Evolutionary conservation across 2,113 vertebrate genomes (phyloP).

Genomic region (Protobothrops mucrosquamatus): DNA sequence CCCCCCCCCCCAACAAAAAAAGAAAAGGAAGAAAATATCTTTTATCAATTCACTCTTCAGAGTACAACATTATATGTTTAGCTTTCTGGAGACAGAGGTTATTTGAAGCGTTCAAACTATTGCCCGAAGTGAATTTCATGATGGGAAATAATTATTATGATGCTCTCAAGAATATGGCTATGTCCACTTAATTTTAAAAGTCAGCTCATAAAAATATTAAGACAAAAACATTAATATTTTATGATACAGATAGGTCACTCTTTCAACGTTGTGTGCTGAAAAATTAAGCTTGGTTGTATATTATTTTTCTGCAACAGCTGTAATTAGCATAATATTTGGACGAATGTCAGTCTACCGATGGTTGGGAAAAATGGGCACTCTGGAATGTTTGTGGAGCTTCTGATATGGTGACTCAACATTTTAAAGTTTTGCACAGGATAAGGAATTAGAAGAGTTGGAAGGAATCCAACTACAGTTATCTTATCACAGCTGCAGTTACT

Average conservation of each 20-base stretch:
- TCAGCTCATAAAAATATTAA: slow-evolving; percentile 37
- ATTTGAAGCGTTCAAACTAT: slow-evolving; percentile 51
- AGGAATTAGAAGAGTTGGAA: neutral
- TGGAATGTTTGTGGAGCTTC: neutral
- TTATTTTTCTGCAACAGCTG: neutral
- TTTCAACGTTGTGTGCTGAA: neutral
- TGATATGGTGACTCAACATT: neutral
- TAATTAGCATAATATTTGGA: slow-evolving; percentile 10
- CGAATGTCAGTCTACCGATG: neutral
- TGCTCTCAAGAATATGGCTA: slow-evolving; percentile 42
- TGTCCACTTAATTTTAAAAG: slow-evolving; percentile 29
- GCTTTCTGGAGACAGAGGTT: slow-evolving; percentile 52
- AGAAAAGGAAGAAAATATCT: slow-evolving; percentile 47
- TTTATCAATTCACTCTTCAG: slow-evolving; percentile 38
- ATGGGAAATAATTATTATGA: slow-evolving; percentile 40
- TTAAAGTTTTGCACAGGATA: neutral
- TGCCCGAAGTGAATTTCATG: slow-evolving; percentile 54
- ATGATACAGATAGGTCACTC: neutral
- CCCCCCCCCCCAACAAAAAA: neutral
- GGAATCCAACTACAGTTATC: neutral
- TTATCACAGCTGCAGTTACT: neutral
- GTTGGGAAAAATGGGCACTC: neutral
- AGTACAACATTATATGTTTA: slow-evolving; percentile 52
- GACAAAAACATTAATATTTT: slow-evolving; percentile 41
- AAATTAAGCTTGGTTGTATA: neutral